Percentiles rank a stretch among this genome's conserved stretches.
Evolutionary conservation across 2,888 invertebrate species (phyloP).

Genomic region (Neelides folsomi): DNA sequence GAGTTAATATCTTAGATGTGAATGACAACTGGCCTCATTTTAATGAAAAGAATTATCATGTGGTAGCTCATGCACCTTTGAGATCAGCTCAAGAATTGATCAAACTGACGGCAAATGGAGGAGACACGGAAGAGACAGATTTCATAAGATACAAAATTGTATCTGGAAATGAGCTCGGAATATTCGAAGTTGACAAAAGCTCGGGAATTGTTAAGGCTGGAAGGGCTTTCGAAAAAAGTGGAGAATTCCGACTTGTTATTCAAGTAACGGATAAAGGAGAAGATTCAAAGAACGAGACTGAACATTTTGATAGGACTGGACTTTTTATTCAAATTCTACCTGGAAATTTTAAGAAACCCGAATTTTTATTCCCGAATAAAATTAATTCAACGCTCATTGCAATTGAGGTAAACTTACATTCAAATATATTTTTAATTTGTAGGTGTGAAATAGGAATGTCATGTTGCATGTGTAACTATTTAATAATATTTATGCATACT

Average conservation of each 20-base stretch:
- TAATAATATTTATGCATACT: no score
- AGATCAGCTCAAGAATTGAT: constrained; percentile 69
- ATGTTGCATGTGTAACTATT: no score
- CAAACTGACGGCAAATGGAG: constrained; percentile 65
- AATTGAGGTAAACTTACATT: constrained; percentile 14
- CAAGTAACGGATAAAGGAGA: constrained; percentile 63
- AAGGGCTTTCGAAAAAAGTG: constrained; percentile 52
- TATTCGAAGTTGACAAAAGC: constrained; percentile 59
- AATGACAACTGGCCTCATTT: constrained; percentile 50
- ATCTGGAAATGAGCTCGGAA: constrained; percentile 51
- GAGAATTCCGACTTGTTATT: constrained; percentile 50
- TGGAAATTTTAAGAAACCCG: constrained; percentile 28
- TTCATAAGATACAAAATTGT: constrained; percentile 60
- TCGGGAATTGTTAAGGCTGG: constrained; percentile 68
- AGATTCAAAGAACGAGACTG: constrained; percentile 50
- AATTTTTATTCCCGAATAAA: constrained; percentile 30
- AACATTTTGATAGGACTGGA: constrained; percentile 31
- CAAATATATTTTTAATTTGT: no score
- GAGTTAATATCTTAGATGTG: constrained; percentile 16
- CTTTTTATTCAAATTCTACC: constrained; percentile 25
- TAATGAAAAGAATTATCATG: constrained; percentile 58
- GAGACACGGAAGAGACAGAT: constrained; percentile 64
- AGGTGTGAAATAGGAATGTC: no score
- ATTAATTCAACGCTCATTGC: constrained; percentile 27
- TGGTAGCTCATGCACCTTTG: constrained; percentile 61